Conservation (phyloP, 2,113 vertebrate genomes). For the Strigops habroptila region DNA sequence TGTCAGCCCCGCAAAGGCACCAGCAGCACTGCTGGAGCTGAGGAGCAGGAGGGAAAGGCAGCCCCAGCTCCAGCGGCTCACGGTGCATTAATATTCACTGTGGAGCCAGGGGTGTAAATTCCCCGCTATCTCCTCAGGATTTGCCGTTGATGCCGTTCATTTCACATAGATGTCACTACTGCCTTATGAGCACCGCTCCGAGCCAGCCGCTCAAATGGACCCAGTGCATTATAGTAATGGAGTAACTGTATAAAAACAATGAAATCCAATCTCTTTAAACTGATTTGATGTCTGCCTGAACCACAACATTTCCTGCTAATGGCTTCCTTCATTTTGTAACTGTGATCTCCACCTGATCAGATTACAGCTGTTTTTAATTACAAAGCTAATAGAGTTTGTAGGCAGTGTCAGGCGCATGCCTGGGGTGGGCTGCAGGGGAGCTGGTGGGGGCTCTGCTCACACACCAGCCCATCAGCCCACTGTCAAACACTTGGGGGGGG, state of each 20-base stretch:
- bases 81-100: background rate
- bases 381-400: conserved; percentile 78
- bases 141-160: conserved; percentile 50
- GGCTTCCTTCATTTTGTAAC: conserved; percentile 93
- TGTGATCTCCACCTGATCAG: conserved; percentile 82
- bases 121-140: background rate
- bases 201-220: conserved; percentile 79
- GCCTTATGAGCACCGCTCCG: conserved; percentile 61
- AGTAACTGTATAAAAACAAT: conserved; percentile 85
- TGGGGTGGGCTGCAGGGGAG: conserved; percentile 8
- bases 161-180: conserved; percentile 76
- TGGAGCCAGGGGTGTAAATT: conserved; percentile 56
- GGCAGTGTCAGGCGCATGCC: conserved; percentile 72
- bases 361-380: conserved; percentile 85
- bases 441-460: background rate
- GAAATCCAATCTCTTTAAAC: conserved; percentile 85
- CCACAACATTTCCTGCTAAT: conserved; percentile 86
- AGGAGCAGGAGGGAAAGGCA: background rate
- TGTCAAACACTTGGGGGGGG: conserved; percentile 10
- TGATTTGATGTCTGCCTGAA: conserved; percentile 88
- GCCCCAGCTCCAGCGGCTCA: background rate
- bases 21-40: accelerated
- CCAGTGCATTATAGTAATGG: conserved; percentile 87
- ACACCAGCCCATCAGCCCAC: background rate
- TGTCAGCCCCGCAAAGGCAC: background rate